Evolutionary conservation across 2,113 vertebrate genomes (phyloP).

Genomic region (Triplophysa siluroides): DNA sequence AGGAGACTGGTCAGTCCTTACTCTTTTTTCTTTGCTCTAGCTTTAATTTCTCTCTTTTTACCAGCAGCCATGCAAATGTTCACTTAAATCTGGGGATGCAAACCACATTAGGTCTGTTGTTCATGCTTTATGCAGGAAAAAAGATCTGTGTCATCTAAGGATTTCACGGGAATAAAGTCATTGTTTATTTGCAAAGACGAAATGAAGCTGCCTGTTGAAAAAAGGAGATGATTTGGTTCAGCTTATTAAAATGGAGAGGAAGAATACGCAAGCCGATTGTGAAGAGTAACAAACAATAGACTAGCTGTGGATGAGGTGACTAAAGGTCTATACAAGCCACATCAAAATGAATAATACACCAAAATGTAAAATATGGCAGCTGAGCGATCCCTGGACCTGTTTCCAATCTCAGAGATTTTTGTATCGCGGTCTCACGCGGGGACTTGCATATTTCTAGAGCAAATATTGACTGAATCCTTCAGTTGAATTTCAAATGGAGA

Average conservation of each 20-base stretch:
- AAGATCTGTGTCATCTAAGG: conserved; percentile 95
- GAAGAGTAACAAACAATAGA: conserved; percentile 71
- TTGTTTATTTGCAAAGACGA: conserved; percentile 92
- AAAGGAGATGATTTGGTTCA: conserved; percentile 96
- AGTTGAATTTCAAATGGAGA: conserved; percentile 59
- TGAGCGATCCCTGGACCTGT: conserved; percentile 49
- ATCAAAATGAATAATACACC: conserved; percentile 66
- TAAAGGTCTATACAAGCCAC: conserved; percentile 58
- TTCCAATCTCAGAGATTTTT: conserved; percentile 51
- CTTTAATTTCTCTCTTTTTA: conserved; percentile 56
- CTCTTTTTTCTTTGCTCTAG: conserved; percentile 61
- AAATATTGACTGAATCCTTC: conserved; percentile 60
- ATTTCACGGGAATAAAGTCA: conserved; percentile 99
- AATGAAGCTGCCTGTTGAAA: conserved; percentile 92
- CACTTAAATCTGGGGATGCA: conserved; percentile 97
- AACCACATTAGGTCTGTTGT: conserved; percentile 94
- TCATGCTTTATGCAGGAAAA: conserved; percentile 99
- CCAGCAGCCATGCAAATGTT: conserved; percentile 96
- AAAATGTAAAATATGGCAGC: conserved; percentile 46
- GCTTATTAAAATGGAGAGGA: conserved; percentile 85
- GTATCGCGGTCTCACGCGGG: conserved; percentile 46
- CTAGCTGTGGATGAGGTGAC: conserved; percentile 64
- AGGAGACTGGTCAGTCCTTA: conserved; percentile 84
- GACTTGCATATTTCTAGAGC: conserved; percentile 55
- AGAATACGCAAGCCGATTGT: conserved; percentile 69